Evolutionary conservation across 2,888 invertebrate species (phyloP).

Genomic region (Notocelia uddmanniana): DNA sequence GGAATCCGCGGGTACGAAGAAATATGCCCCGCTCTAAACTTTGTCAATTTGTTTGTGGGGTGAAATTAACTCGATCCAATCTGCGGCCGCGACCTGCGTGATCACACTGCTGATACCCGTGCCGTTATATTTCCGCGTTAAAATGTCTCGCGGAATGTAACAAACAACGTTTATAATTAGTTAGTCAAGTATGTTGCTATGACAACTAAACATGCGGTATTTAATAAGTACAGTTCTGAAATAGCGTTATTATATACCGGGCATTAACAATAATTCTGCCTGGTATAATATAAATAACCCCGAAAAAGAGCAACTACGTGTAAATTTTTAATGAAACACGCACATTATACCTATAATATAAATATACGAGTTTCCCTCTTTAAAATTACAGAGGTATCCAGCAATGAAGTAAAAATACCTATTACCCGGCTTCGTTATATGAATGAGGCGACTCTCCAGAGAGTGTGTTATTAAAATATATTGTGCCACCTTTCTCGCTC

Average conservation of each 20-base stretch:
- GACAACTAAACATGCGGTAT: background rate
- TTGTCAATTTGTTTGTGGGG: slow-evolving; percentile 86
- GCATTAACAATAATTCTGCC: slow-evolving; percentile 14
- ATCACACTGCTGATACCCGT: slow-evolving; percentile 66
- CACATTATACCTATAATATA: slow-evolving; percentile 57
- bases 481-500: slow-evolving; percentile 74
- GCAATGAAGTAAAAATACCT: slow-evolving; percentile 77
- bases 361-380: slow-evolving; percentile 62
- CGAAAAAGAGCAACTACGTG: slow-evolving; percentile 35
- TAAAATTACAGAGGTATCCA: slow-evolving; percentile 67
- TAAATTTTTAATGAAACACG: slow-evolving; percentile 53
- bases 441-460: slow-evolving; percentile 73
- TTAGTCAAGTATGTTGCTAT: background rate
- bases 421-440: slow-evolving; percentile 76
- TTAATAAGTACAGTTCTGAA: background rate
- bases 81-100: slow-evolving; percentile 78
- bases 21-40: slow-evolving; percentile 85
- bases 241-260: background rate
- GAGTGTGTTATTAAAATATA: slow-evolving; percentile 84
- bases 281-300: slow-evolving; percentile 42
- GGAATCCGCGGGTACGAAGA: slow-evolving; percentile 79
- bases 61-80: slow-evolving; percentile 86
- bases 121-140: slow-evolving; percentile 70
- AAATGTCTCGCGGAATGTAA: slow-evolving; percentile 33
- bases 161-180: slow-evolving; percentile 30